A percentile compares a stretch with the other conserved stretches of the same genome.
Evolutionary conservation across 2,797 vertebrate genomes (phyloP).

Genomic region (Darevskia nairensis): DNA sequence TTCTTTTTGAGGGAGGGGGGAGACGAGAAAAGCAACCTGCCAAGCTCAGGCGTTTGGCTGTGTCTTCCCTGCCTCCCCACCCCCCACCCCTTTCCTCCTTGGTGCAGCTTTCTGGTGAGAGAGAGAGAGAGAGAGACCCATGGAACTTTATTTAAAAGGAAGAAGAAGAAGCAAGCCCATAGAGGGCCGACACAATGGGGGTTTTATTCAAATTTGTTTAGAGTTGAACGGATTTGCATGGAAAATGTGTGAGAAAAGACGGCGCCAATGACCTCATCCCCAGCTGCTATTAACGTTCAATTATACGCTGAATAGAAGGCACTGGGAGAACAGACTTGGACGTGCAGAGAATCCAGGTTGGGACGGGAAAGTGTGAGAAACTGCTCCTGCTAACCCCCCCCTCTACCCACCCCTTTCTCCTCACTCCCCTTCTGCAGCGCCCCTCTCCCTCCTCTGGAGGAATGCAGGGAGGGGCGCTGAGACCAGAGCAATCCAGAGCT

Average conservation of each 20-base stretch:
- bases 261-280: constrained; percentile 85
- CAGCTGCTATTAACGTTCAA: constrained; percentile 92
- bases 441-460: constrained; percentile 22
- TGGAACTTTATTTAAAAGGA: not conserved
- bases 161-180: constrained; percentile 33
- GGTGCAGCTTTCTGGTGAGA: constrained; percentile 25
- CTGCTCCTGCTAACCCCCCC: constrained; percentile 12
- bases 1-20: not conserved
- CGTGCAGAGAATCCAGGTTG: constrained; percentile 85
- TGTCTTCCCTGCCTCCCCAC: not conserved
- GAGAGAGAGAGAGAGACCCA: constrained; percentile 25
- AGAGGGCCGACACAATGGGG: constrained; percentile 80
- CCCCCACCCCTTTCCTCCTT: not conserved
- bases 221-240: constrained; percentile 87
- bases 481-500: not conserved
- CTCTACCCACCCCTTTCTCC: not conserved
- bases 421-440: not conserved
- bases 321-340: constrained; percentile 76
- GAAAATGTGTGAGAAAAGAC: constrained; percentile 89
- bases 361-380: constrained; percentile 75
- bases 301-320: constrained; percentile 85
- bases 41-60: too few species aligned
- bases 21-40: too few species aligned
- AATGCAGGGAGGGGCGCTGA: not conserved
- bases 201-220: constrained; percentile 90